Conservation (phyloP, 2,888 invertebrate species). For the Lithodes maja region DNA sequence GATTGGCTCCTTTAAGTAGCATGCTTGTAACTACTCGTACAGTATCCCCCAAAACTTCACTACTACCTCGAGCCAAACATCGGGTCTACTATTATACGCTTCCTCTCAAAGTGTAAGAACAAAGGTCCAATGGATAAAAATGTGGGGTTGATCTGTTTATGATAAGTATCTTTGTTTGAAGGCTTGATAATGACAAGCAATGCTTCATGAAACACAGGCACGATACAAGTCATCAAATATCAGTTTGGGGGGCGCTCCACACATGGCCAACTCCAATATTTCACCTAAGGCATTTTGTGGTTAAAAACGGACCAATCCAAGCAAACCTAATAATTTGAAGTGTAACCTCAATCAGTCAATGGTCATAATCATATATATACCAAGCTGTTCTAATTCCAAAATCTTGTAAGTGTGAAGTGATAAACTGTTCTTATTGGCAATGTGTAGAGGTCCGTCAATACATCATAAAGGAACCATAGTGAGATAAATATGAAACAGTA, state of each 20-base stretch:
- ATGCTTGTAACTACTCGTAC: background rate
- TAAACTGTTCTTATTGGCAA: no score
- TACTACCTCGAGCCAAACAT: background rate
- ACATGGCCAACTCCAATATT: no score
- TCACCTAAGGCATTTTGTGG: no score
- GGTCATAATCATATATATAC: no score
- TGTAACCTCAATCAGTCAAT: no score
- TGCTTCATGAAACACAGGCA: conserved; percentile 1
- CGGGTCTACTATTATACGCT: background rate
- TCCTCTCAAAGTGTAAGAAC: background rate
- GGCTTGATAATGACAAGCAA: background rate
- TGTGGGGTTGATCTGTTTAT: background rate
- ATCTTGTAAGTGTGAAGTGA: no score
- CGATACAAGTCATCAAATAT: background rate
- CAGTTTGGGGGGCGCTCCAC: no score
- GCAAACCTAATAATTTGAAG: no score
- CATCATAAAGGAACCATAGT: background rate
- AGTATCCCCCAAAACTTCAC: background rate
- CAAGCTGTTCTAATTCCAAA: no score
- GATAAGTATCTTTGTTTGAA: background rate
- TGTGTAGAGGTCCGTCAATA: background rate
- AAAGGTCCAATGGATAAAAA: background rate
- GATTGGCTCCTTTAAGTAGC: background rate
- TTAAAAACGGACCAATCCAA: no score
- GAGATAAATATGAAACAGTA: background rate